Evolutionary conservation across 30 jellyfish, hydroid and myxozoan genomes (phyloP).

Genomic region (Aurelia sp.): DNA sequence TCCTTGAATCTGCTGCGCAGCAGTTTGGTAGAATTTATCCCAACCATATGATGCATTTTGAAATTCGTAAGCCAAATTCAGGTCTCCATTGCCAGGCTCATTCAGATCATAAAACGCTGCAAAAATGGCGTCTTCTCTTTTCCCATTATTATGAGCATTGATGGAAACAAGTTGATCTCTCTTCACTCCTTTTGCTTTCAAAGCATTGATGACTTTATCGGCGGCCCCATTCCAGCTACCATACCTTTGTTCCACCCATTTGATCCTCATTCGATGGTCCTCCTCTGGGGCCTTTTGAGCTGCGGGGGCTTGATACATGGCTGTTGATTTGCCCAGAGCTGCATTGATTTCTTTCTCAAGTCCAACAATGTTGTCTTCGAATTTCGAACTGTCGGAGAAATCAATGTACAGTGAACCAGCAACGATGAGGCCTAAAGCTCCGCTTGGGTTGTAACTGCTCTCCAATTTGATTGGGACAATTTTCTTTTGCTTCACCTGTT

Average conservation of each 20-base stretch:
- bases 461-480: conserved; percentile 36
- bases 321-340: conserved; percentile 4
- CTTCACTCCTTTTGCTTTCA: conserved; percentile 1
- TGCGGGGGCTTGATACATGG: background rate
- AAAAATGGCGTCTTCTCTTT: conserved; percentile 12
- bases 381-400: conserved; percentile 21
- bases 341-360: conserved; percentile 23
- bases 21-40: conserved; percentile 14
- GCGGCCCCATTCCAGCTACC: conserved; percentile 31
- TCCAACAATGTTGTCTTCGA: conserved; percentile 12
- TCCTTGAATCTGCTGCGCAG: conserved; percentile 9
- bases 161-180: conserved; percentile 19
- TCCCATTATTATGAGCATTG: conserved; percentile 38
- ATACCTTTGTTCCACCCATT: conserved; percentile 12
- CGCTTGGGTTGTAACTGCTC: conserved; percentile 20
- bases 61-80: conserved; percentile 24
- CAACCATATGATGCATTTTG: conserved; percentile 20
- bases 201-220: background rate
- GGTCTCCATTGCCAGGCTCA: conserved; percentile 36
- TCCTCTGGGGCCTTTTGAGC: background rate
- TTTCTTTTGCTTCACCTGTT: conserved; percentile 23
- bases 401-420: conserved; percentile 37
- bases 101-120: conserved; percentile 26
- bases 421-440: conserved; percentile 36
- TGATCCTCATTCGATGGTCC: conserved; percentile 21